Evolutionary conservation across 1,140 invertebrate genomes (phyloP).

Genomic region (Drosophila sucinea): DNA sequence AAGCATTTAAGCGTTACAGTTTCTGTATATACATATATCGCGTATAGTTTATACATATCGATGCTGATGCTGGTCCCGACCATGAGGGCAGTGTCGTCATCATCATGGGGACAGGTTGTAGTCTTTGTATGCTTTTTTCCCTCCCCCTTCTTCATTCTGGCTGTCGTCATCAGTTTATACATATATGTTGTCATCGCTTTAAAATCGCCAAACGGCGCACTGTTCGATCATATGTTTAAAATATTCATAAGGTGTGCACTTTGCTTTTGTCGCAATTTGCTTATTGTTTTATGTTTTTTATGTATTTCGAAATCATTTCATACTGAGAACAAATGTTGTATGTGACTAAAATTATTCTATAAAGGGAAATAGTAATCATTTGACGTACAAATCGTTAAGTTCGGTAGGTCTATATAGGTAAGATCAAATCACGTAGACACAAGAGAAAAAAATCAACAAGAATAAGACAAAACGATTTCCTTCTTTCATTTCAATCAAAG

Average conservation of each 20-base stretch:
- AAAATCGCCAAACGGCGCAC: conserved; percentile 60
- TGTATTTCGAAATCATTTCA: neutral
- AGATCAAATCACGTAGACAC: neutral
- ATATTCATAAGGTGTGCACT: conserved; percentile 80
- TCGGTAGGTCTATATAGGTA: neutral
- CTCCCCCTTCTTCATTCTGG: conserved; percentile 21
- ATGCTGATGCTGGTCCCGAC: conserved; percentile 51
- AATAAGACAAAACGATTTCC: too few relatives aligned
- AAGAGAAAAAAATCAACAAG: too few relatives aligned
- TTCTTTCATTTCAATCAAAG: too few relatives aligned
- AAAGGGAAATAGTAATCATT: neutral
- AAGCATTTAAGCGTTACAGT: conserved; percentile 80
- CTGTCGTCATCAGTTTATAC: conserved; percentile 68
- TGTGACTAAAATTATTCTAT: neutral
- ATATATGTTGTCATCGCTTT: conserved; percentile 76
- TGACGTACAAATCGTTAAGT: too few relatives aligned
- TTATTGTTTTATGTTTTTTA: conserved; percentile 54
- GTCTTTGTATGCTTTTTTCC: conserved; percentile 29
- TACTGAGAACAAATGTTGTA: neutral
- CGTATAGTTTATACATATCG: conserved; percentile 62
- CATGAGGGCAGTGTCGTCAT: conserved; percentile 44
- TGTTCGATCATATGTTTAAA: conserved; percentile 62
- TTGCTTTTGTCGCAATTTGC: conserved; percentile 71
- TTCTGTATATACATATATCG: conserved; percentile 29
- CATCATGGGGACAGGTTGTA: conserved; percentile 54